Evolutionary conservation across 2,113 vertebrate genomes (phyloP).

Genomic region (Oryzias melastigma): DNA sequence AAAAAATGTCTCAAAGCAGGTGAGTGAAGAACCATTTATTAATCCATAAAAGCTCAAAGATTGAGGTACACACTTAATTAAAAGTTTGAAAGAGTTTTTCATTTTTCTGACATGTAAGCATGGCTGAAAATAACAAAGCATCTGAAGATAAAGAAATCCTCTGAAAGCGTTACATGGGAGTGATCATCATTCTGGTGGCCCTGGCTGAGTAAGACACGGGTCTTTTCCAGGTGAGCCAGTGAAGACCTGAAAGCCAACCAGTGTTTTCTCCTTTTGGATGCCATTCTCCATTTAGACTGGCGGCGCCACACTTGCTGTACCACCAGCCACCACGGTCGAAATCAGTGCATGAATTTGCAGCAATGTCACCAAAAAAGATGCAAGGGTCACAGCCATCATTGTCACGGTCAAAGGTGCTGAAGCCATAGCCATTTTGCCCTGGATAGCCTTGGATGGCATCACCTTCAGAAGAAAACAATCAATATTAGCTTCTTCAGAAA

Average conservation of each 20-base stretch:
- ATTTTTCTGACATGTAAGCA: too few species aligned
- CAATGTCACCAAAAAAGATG: constrained; percentile 44
- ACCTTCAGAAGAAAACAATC: constrained; percentile 28
- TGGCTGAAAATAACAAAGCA: too few species aligned
- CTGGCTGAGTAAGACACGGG: constrained; percentile 34
- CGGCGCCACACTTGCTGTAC: constrained; percentile 71
- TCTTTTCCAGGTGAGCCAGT: constrained; percentile 72
- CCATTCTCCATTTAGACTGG: constrained; percentile 60
- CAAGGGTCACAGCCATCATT: constrained; percentile 63
- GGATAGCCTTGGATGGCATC: constrained; percentile 50
- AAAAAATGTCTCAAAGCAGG: too few species aligned
- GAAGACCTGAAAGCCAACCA: constrained; percentile 63
- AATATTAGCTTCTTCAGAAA: too few species aligned
- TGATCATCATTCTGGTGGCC: constrained; percentile 14
- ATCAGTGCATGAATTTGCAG: neutral
- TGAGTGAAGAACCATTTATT: too few species aligned
- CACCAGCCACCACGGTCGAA: constrained; percentile 54
- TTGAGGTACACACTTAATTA: too few species aligned
- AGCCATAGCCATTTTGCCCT: constrained; percentile 67
- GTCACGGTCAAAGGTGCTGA: constrained; percentile 67
- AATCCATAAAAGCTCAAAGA: too few species aligned
- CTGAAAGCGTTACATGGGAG: neutral
- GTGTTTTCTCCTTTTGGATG: constrained; percentile 38
- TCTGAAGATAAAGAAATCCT: too few species aligned
- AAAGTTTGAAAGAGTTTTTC: too few species aligned